A percentile compares a stretch with the other conserved stretches of the same genome.
Evolutionary conservation across 2,113 vertebrate species (phyloP).

Genomic region (Symphodus melops): DNA sequence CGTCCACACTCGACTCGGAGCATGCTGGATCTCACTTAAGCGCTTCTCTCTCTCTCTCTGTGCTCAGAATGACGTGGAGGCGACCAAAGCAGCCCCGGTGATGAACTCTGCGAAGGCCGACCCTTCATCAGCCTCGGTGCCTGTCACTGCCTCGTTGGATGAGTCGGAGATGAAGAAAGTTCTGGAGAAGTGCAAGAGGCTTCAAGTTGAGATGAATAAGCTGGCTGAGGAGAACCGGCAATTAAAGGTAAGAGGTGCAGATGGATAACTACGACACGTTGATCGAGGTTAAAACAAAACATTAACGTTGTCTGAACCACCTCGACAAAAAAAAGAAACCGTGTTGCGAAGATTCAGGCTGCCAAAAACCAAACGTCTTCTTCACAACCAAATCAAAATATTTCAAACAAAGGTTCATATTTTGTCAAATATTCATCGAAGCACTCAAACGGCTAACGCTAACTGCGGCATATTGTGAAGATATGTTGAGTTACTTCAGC

Average conservation of each 20-base stretch:
- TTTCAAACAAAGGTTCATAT: too few species aligned
- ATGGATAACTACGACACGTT: neutral
- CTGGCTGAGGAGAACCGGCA: slow-evolving; percentile 93
- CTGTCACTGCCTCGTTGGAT: slow-evolving; percentile 83
- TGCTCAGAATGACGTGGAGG: slow-evolving; percentile 90
- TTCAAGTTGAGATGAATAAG: slow-evolving; percentile 92
- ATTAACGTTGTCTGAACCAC: neutral
- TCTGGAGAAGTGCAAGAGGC: slow-evolving; percentile 95
- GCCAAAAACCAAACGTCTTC: neutral
- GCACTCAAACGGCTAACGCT: too few species aligned
- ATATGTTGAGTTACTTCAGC: too few species aligned
- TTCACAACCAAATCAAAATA: neutral
- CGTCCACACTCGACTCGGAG: slow-evolving; percentile 29
- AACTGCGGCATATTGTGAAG: too few species aligned
- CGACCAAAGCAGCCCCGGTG: slow-evolving; percentile 85
- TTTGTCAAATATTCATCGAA: too few species aligned
- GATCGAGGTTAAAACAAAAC: too few species aligned
- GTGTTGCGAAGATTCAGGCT: neutral
- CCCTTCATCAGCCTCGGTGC: slow-evolving; percentile 43
- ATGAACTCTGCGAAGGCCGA: slow-evolving; percentile 89
- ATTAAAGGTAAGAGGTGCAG: slow-evolving; percentile 85
- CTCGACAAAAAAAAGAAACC: neutral
- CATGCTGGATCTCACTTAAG: slow-evolving; percentile 41
- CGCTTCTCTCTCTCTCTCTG: slow-evolving; percentile 26
- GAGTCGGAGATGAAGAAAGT: slow-evolving; percentile 92